phyloP scores from a whole-genome alignment of 1,140 invertebrate genomes.

The Linepithema humile region DNA sequence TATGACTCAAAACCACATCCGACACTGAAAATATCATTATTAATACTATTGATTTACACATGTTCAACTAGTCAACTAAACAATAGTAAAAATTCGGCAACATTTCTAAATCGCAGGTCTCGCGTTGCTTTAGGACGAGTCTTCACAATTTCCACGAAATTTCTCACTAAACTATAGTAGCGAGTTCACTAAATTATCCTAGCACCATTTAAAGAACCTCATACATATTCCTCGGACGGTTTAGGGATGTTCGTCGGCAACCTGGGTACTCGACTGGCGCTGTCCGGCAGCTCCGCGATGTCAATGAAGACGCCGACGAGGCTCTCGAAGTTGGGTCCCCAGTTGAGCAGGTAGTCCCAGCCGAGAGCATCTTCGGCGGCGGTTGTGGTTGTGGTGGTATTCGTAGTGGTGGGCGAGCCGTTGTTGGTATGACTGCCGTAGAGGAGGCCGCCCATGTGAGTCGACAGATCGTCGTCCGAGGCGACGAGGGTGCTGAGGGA shows the following conservation, averaged over 20 bases:
- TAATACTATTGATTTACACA: slow-evolving; percentile 25
- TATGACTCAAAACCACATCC: slow-evolving; percentile 17
- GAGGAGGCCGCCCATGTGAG: slow-evolving; percentile 87
- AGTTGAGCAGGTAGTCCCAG: slow-evolving; percentile 97
- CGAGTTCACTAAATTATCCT: slow-evolving; percentile 29
- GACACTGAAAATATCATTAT: slow-evolving; percentile 1
- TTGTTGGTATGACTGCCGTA: slow-evolving; percentile 89
- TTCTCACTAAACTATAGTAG: slow-evolving; percentile 8
- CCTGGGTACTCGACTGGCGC: slow-evolving; percentile 87
- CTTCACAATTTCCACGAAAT: neutral
- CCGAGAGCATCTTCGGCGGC: slow-evolving; percentile 86
- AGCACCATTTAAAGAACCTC: neutral
- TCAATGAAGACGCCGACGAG: slow-evolving; percentile 98
- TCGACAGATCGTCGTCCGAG: slow-evolving; percentile 94
- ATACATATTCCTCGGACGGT: slow-evolving; percentile 93
- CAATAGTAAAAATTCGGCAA: slow-evolving; percentile 7
- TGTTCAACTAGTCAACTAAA: slow-evolving; percentile 5
- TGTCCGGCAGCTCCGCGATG: slow-evolving; percentile 96
- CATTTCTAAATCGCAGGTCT: neutral
- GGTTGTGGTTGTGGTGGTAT: slow-evolving; percentile 80
- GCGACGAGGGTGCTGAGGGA: slow-evolving; percentile 96
- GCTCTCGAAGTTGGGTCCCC: slow-evolving; percentile 98
- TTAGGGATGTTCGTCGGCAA: slow-evolving; percentile 89
- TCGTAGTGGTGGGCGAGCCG: slow-evolving; percentile 88
- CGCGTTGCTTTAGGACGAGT: neutral